phyloP scores from a whole-genome alignment of 1,140 invertebrate species.

The Aphaenogaster rudis region DNA sequence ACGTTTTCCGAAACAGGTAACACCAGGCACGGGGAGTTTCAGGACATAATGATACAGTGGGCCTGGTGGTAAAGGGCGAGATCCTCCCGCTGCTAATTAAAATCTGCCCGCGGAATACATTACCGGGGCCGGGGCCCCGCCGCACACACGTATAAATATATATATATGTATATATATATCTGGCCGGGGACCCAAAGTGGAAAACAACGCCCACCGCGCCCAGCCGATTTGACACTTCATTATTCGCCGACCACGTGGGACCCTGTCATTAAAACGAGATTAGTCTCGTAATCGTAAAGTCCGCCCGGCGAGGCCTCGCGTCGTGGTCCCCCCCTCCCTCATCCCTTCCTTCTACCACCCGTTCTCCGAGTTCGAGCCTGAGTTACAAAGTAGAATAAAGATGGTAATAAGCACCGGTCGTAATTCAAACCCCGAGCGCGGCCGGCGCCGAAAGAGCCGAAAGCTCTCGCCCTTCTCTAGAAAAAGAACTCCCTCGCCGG shows the following conservation, averaged over 20 bases:
- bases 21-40: conserved; percentile 24
- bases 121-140: conserved; percentile 34
- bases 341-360: not conserved
- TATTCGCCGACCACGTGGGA: conserved; percentile 82
- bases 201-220: conserved; percentile 82
- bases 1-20: conserved; percentile 58
- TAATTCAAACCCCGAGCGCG: conserved; percentile 50
- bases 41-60: conserved; percentile 68
- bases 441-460: conserved; percentile 23
- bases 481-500: not conserved
- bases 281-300: conserved; percentile 83
- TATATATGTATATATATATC: not conserved
- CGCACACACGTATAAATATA: not conserved
- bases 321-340: not conserved
- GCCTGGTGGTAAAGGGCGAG: conserved; percentile 75
- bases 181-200: conserved; percentile 60
- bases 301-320: conserved; percentile 27
- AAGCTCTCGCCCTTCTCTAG: conserved; percentile 2
- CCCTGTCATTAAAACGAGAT: conserved; percentile 87
- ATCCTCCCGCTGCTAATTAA: conserved; percentile 83
- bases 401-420: conserved; percentile 67
- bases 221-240: conserved; percentile 86
- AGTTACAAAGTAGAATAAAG: conserved; percentile 64
- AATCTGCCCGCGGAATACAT: conserved; percentile 79
- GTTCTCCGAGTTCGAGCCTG: conserved; percentile 11